Evolutionary conservation across 2,113 vertebrate genomes (phyloP), one percentile per base, ranked within the genome.

Genomic region (Microcebus murinus): DNA sequence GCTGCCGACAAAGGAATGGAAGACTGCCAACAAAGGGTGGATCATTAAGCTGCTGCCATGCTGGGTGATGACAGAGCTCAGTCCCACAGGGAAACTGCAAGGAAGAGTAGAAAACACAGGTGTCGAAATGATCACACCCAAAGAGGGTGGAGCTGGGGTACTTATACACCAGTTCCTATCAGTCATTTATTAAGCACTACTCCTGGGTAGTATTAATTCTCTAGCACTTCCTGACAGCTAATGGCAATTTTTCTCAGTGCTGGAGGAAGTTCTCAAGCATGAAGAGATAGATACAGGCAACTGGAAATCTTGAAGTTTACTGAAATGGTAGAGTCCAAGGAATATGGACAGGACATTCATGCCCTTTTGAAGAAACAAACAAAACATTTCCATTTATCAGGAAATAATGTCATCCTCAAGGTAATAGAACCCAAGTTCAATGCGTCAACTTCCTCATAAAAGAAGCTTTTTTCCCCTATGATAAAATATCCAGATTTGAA

Each of bases 401-500:
- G 70, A 79, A 87, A 90, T 55, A 48, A 76, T 61, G 7, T 68
- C 57, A 80, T 74, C 13, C 4, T 93, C 45, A 45, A 50, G 57
- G 11, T 85, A 65, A 61, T 27, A 91, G 36, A 87, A 73, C 13
- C 36, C 0, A 68, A 48, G 25, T 61, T 59, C 25, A 90, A 85
- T 70, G 52, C 2, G 94, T 34, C 27, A 55, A 39, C 57, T 74
- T 94, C 57, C 34, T 61, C 27, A 13, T 39, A 87, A 82, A 84
- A 77, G 45, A 95, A 94, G 36, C 6, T 67, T 23, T 29, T 67
- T 85, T 45, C 70, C 8, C 8, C 63, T 61, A 12, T 74, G 34
- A 45, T 36, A 88, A 94, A 92, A 88, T 74, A 80, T 65, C 36
- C 71, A 87, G 86, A 79, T 84, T 65, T 86, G 3, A 92, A 84